Base-by-base conservation (phyloP, 2,113 vertebrate species). In the Mormyrus lacerda region DNA sequence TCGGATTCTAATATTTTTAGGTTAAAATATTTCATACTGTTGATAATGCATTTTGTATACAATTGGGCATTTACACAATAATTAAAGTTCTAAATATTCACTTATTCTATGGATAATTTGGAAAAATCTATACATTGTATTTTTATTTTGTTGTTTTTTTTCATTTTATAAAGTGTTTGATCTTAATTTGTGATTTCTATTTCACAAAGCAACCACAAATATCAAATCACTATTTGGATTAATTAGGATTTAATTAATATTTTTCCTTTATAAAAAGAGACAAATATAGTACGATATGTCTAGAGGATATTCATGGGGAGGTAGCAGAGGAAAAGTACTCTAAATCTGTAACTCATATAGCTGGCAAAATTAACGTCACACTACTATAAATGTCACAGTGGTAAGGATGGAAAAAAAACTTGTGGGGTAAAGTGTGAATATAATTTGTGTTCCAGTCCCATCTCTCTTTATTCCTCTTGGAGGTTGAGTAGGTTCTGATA, bases 271-370 rank as follows among this genome's bases (percentile, higher is more conserved):
- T 47, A 47, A 45, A 24, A 84, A 84, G 90, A 1, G 86, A 87
- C 51, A 86, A 51, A 86, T 86, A 89, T 91, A 90, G 90, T 45
- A 65, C 13, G 13, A 61, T 10, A 87, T 65, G 85, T 19, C 50
- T 87, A 39, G 24, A 51, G 84, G 45, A 55, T 87, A 58, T 87
- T 42, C 53, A 44, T 91, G 94, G 90, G 50, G 90, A 39, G 88
- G 93, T 92, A 92, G 79, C 89, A 93, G 92, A 91, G 0, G 88
- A 91, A 90, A 58, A 55, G 24, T 76, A 90, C 89, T 93, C 91
- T 95, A 95, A 95, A 95, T 93, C 91, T 88, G 73, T 79, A 79
- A 93, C 92, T 90, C 47, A n/a, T 39, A 19, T 89, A 51, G 47
- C 69, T 89, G n/a, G 61, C 13, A 51, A 35, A 31, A 89, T 89